Evolutionary conservation across 2,113 vertebrate genomes (phyloP), one percentile per base, ranked within the genome.

Genomic region (Actenoides lindsayi): DNA sequence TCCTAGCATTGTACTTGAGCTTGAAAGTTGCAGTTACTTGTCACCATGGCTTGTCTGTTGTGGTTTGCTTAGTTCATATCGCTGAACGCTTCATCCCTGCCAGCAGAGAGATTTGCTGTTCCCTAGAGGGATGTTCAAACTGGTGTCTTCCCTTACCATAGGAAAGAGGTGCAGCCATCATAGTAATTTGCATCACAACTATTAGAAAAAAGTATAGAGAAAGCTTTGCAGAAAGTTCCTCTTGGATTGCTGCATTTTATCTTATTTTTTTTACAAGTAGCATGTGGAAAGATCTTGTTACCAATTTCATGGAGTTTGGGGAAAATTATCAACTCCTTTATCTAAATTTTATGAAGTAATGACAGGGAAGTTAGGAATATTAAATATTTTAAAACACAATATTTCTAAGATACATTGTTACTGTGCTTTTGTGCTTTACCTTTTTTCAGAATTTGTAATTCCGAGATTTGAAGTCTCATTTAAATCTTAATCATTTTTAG

Each of bases 401-500:
- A 27, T 51, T 87, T 94, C 23, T 13, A 37, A 73, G 37, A 20
- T 31, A 31, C 11, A 65, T 65, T 42, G 18, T 89, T 93, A 11
- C 2, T 83, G 33, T 69, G 44, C 28, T 50, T 60, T 83, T 86
- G n/a, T 63, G 23, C 42, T 65, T 93, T 77, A 46, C 11, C 56
- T 74, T 77, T 87, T 89, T 85, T 59, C 60, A 67, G 42, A 75
- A 87, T 74, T 50, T 41, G 65, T 56, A 37, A 68, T 35, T 89
- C 70, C 60, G 83, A 84, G 39, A 62, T 88, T 81, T 85, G 57
- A 93, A 88, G 78, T 48, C 48, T 78, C 35, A 48, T 87, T 96
- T 92, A 87, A 89, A 71, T 89, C 65, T 39, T 82, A 95, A 89
- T 75, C 25, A 57, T 93, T 96, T 97, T 81, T 78, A 84, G 56